Base-by-base conservation (phyloP, 1,140 invertebrate genomes). In the Akabosia matsudoensis region DNA sequence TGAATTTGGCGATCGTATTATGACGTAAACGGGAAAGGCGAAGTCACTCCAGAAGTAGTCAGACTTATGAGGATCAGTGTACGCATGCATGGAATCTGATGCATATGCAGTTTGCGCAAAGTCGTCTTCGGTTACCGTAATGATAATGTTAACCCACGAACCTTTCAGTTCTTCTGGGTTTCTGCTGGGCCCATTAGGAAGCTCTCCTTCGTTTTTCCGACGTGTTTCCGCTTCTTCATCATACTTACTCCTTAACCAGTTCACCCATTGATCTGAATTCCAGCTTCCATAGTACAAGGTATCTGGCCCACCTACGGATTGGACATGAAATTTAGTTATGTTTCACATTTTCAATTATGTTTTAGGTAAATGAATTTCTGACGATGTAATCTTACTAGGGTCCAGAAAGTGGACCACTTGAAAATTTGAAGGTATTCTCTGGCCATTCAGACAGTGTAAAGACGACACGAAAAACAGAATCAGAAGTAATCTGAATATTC, bases 191-290 rank as follows among this genome's bases (percentile, higher is more conserved):
- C n/a, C 1, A 31, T 70, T 24, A 7, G 1, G 16, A 34, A n/a
- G 28, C 30, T 13, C 1, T 30, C 33, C 4, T 0, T 26, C 7
- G 28, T 51, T 67, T 54, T 45, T 4, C 16, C 54, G 37, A 2
- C 72, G 37, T 16, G 22, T 70, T 33, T 52, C 24, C 13, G 14
- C 37, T 28, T 77, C 73, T 13, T 74, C 24, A 16, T 28, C 34
- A 56, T 70, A 77, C 26, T 30, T 33, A 0, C 33, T 2, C 18
- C 64, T 4, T 1, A 77, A 24, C 76, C 76, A 77, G 10, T 54
- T 70, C 24, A 77, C 71, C 76, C 76, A 77, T 33, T 74, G 76
- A 34, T 77, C 73, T 14, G 76, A 74, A 74, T 77, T 77, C 76
- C 76, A 77, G 34, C 76, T 77, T 22, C 14, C 67, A 45, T 77